Percentiles rank a stretch among this genome's conserved stretches.
Evolutionary conservation across 2,113 vertebrate genomes (phyloP).

Genomic region (Petrocephalus microphthalmus): DNA sequence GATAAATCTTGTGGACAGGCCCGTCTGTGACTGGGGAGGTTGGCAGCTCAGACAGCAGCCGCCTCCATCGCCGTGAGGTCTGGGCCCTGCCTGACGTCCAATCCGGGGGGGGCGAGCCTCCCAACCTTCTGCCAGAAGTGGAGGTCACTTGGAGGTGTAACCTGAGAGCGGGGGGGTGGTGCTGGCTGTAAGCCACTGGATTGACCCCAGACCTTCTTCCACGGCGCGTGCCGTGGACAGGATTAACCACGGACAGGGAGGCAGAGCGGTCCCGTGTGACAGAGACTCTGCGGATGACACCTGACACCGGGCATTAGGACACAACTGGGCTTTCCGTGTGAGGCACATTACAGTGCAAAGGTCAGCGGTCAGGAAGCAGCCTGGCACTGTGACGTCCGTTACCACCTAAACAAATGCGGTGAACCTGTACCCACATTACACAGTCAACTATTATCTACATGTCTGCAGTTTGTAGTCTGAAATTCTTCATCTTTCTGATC

Average conservation of each 20-base stretch:
- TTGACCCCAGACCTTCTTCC: slow-evolving; percentile 55
- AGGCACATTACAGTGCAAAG: not conserved
- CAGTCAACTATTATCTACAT: not conserved
- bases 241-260: slow-evolving; percentile 39
- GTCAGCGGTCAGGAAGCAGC: not conserved
- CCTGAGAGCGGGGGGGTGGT: slow-evolving; percentile 51
- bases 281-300: slow-evolving; percentile 40
- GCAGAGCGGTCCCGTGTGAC: not conserved
- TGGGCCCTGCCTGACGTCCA: slow-evolving; percentile 57
- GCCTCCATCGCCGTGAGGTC: slow-evolving; percentile 60
- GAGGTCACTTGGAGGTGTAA: slow-evolving; percentile 67
- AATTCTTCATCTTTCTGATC: not conserved
- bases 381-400: not conserved
- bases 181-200: slow-evolving; percentile 54
- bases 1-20: slow-evolving; percentile 88
- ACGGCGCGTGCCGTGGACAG: slow-evolving; percentile 46
- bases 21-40: slow-evolving; percentile 76
- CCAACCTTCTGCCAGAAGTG: slow-evolving; percentile 66
- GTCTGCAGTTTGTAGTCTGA: not conserved
- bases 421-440: not conserved
- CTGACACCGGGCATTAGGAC: slow-evolving; percentile 30
- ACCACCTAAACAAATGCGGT: not conserved
- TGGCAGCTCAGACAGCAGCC: slow-evolving; percentile 70
- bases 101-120: slow-evolving; percentile 52
- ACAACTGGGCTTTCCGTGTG: not conserved